Conservation (phyloP, 1,140 invertebrate species). For the Neelides sp. region DNA sequence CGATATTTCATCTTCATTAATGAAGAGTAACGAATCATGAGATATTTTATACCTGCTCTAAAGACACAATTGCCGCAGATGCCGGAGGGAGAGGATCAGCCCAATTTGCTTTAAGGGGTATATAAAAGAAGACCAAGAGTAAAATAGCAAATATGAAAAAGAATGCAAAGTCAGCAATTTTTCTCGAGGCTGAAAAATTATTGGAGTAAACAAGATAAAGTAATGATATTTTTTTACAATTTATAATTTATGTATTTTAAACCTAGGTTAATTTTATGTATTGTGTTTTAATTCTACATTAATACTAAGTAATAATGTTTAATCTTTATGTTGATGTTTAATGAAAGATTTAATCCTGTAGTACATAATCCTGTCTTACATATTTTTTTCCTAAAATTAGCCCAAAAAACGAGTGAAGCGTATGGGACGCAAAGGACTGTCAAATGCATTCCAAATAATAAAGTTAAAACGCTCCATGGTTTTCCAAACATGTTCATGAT, state of each 20-base stretch:
- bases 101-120: slow-evolving; percentile 18
- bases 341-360: too few species aligned
- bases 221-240: too few species aligned
- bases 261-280: too few species aligned
- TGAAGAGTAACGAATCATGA: background rate
- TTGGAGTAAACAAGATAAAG: too few species aligned
- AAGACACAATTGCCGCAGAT: slow-evolving; percentile 12
- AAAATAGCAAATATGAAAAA: slow-evolving; percentile 10
- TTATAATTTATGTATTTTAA: too few species aligned
- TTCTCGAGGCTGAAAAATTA: too few species aligned
- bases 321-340: too few species aligned
- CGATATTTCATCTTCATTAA: background rate
- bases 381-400: too few species aligned
- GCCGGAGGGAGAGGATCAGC: slow-evolving; percentile 12
- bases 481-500: slow-evolving; percentile 16
- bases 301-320: too few species aligned
- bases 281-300: too few species aligned
- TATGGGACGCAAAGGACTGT: slow-evolving; percentile 7
- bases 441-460: slow-evolving; percentile 11
- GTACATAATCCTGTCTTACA: too few species aligned
- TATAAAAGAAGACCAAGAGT: slow-evolving; percentile 11
- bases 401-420: background rate
- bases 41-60: slow-evolving; percentile 15
- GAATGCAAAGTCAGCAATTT: too few species aligned
- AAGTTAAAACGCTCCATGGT: background rate